Evolutionary conservation across 2,888 invertebrate species (phyloP).

Genomic region (Tipula vernalis): DNA sequence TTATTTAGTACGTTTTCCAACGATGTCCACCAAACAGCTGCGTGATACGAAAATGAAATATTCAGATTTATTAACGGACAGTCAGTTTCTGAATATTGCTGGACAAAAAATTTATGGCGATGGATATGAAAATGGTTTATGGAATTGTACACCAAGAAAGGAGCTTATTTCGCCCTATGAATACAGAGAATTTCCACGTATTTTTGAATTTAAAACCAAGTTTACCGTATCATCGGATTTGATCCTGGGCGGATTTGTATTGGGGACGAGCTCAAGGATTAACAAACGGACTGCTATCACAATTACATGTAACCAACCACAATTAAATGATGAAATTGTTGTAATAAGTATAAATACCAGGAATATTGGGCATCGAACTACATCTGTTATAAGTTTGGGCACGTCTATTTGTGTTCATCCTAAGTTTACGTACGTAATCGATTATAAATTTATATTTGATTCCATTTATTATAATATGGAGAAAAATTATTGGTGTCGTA

Average conservation of each 20-base stretch:
- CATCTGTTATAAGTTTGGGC: not conserved
- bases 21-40: not conserved
- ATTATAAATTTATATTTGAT: not conserved
- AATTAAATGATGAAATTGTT: not conserved
- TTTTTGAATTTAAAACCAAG: not conserved
- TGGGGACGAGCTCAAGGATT: not conserved
- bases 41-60: not conserved
- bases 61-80: not conserved
- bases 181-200: not conserved
- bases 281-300: not conserved
- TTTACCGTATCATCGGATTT: not conserved
- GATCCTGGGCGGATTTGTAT: not conserved
- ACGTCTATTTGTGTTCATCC: not conserved
- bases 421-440: not conserved
- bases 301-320: not conserved
- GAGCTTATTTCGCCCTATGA: not conserved
- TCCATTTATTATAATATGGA: too few species aligned
- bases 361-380: not conserved
- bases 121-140: not conserved
- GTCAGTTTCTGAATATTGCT: not conserved
- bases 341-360: not conserved
- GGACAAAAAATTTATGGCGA: not conserved
- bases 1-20: not conserved
- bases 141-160: not conserved
- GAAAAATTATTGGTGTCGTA: too few species aligned